Base-by-base conservation (phyloP, 2,888 invertebrate species). In the Drosophila ochracea region DNA sequence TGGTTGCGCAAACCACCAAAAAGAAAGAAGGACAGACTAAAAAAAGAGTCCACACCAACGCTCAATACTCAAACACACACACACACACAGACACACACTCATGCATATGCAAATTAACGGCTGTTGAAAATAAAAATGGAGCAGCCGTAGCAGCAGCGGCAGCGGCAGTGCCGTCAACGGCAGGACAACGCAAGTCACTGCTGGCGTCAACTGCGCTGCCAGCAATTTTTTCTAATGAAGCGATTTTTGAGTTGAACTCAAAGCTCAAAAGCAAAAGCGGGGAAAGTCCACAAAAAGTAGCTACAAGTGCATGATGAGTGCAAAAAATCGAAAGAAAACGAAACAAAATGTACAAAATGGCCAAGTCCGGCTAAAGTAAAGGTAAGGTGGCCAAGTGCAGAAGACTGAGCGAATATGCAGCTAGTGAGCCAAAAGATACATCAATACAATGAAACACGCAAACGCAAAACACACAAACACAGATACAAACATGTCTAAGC, bases 61-160 rank as follows among this genome's bases (percentile, higher is more conserved):
- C 43, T 59, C 58, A 58, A 5, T 35, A 64, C 61, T 60, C 64
- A 58, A 50, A 53, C 11, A 70, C 43, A 68, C 65, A 57, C 41
- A 62, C 60, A 66, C 63, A 66, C 65, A 65, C 39, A 50, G 21
- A 67, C 41, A 30, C 39, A 63, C 55, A 43, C 53, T 16, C 69
- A 70, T 55, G 69, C 64, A 73, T 78, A 86, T 84, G 87, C 85
- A 85, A 85, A 85, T 91, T 89, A 90, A 90, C 76, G 82, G 77
- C 70, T 76, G 90, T 90, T 82, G 86, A 76, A 85, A 91, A 85
- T 85, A 85, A 85, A 85, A 85, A 85, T 85, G 85, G 85, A 88
- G 90, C 91, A 90, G 86, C 85, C 74, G 68, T 76, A 50, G 61
- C 71, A n/a, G 62, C 72, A 60, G 60, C 68, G 28, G 43, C 72